These are phyloP conservation scores for Pseudanteris insignis DNA, from an alignment of 2,888 invertebrate genomes.

Conservation along the genomic window DNA sequence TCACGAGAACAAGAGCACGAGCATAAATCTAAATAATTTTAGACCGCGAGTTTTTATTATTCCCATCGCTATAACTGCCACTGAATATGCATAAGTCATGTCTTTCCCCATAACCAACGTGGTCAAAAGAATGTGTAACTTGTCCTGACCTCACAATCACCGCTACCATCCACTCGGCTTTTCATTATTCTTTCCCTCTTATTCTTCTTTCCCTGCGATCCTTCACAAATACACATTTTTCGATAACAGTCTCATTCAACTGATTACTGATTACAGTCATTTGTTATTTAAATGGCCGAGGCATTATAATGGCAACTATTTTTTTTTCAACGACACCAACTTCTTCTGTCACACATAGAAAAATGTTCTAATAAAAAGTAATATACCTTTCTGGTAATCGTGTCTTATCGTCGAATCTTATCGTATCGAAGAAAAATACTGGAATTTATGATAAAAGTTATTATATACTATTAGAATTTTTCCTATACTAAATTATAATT, in stretches of 20 bases:
- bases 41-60: conserved; percentile 61
- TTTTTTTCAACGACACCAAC: too few relatives aligned
- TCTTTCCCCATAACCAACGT: conserved; percentile 12
- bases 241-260: conserved; percentile 15
- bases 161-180: background rate
- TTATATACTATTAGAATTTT: too few relatives aligned
- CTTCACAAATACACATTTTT: conserved; percentile 1
- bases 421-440: too few relatives aligned
- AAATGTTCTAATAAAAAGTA: too few relatives aligned
- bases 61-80: conserved; percentile 52
- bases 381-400: too few relatives aligned
- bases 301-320: conserved; percentile 8
- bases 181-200: conserved; percentile 1
- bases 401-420: too few relatives aligned
- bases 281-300: conserved; percentile 25
- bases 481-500: too few relatives aligned
- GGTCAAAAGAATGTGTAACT: conserved; percentile 18
- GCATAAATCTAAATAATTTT: conserved; percentile 65
- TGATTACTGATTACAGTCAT: conserved; percentile 19
- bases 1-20: conserved; percentile 59
- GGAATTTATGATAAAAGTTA: too few relatives aligned
- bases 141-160: conserved; percentile 10
- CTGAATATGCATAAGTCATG: conserved; percentile 56
- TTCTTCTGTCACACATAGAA: too few relatives aligned
- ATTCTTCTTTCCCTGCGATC: background rate